phyloP scores from a whole-genome alignment of 2,888 invertebrate genomes.

The Pollenia angustigena region DNA sequence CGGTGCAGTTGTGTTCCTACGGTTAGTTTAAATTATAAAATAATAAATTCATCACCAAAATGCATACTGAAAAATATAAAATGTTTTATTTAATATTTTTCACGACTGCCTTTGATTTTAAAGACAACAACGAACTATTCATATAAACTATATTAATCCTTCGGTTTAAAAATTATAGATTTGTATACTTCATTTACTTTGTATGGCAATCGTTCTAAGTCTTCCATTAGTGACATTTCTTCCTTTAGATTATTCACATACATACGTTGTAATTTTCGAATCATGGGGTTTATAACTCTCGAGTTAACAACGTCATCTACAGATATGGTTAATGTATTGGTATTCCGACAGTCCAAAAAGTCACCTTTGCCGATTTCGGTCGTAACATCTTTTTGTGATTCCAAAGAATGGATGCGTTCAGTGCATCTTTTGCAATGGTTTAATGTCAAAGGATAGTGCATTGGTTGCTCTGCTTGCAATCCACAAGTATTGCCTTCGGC shows the following conservation, averaged over 20 bases:
- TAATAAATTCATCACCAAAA: no score
- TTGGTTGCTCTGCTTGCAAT: slow-evolving; percentile 26
- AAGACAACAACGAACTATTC: no score
- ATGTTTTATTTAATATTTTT: no score
- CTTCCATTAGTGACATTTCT: slow-evolving; percentile 79
- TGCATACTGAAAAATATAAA: no score
- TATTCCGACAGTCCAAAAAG: slow-evolving; percentile 67
- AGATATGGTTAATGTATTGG: slow-evolving; percentile 72
- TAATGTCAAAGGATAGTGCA: slow-evolving; percentile 1
- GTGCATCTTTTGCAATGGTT: slow-evolving; percentile 66
- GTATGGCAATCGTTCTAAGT: slow-evolving; percentile 78
- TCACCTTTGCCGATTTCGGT: slow-evolving; percentile 72
- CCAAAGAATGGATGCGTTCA: slow-evolving; percentile 50
- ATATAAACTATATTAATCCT: slow-evolving; percentile 53
- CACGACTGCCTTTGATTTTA: no score
- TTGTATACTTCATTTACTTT: slow-evolving; percentile 77
- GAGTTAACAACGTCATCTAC: slow-evolving; percentile 78
- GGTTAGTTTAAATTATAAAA: no score
- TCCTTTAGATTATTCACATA: slow-evolving; percentile 78
- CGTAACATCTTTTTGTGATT: slow-evolving; percentile 70
- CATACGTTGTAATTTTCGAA: slow-evolving; percentile 79
- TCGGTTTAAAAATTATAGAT: slow-evolving; percentile 73
- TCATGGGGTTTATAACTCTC: slow-evolving; percentile 80
- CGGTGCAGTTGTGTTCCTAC: no score
- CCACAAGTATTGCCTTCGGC: slow-evolving; percentile 18